Conservation (phyloP, 2,888 invertebrate species). For the Melikaiella ostensackeni region DNA sequence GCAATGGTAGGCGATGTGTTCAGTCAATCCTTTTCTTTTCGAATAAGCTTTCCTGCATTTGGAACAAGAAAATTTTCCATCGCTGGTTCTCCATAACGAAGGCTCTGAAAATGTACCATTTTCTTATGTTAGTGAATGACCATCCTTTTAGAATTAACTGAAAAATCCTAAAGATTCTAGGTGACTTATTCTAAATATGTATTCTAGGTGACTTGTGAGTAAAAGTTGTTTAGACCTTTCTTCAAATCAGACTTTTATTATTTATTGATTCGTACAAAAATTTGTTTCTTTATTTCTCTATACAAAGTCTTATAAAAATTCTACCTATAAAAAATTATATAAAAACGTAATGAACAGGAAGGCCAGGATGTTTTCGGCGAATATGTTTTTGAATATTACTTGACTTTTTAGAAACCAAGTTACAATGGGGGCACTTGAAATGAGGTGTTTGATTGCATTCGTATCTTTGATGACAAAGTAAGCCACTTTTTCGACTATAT, state of each 20-base stretch:
- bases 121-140: no score
- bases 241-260: neutral
- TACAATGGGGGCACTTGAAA: constrained; percentile 65
- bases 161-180: neutral
- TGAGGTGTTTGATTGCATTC: constrained; percentile 67
- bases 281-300: neutral
- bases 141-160: neutral
- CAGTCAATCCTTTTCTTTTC: constrained; percentile 64
- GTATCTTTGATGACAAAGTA: constrained; percentile 63
- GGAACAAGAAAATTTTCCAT: constrained; percentile 54
- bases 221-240: neutral
- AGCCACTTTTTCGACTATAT: constrained; percentile 61
- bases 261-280: neutral
- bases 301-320: neutral
- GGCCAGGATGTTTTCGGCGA: constrained; percentile 41
- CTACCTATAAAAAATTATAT: neutral
- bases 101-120: no score
- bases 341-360: constrained; percentile 22
- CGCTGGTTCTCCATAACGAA: neutral
- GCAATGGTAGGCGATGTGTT: constrained; percentile 59
- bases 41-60: constrained; percentile 64
- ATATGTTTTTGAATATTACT: constrained; percentile 61
- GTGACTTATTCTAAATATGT: no score
- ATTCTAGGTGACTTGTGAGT: neutral
- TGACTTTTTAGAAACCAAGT: constrained; percentile 50